Base-by-base conservation (phyloP, 2,888 invertebrate genomes). In the Lochmaea crataegi region DNA sequence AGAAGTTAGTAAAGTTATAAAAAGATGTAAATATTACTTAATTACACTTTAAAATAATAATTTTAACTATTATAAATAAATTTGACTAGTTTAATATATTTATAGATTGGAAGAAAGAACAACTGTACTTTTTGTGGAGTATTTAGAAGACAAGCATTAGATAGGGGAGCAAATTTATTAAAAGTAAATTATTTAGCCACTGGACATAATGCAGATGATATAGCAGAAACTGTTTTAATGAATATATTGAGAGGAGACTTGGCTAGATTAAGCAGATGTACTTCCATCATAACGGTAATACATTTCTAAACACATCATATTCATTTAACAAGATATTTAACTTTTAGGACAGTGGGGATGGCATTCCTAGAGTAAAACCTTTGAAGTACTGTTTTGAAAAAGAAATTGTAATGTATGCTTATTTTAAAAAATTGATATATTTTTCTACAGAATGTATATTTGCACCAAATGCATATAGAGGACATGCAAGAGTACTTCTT, bases 401-500 rank as follows among this genome's bases (percentile, higher is more conserved):
- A 84, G 99, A 99, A 89, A 99, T 99, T 84, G 99, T 99, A 0
- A 97, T 98, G 96, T 98, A 99, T 88, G 99, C 99, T 0, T 96
- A 99, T 85, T 98, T 96, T 85, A 96, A 96, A 85, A 95, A 96
- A 83, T 88, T 99, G 41, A 93, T 98, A 10, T 99, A 99, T 86
- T 99, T 99, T 87, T 98, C 98, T 2, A 99, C 99, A 0, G 99
- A 99, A 87, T 99, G 99, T 88, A 93, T 97, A 64, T 99, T 98
- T 88, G 96, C 99, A 2, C 99, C 99, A 0, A 97, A 99, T 88
- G 98, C 99, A 0, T 98, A 98, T 86, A 90, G 98, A 82, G 97
- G 97, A 0, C 94, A 97, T 86, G 97, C 96, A 0, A 88, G 98
- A 80, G 92, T 95, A 0, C 92, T 95, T 81, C 90, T 99, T 0